These are phyloP conservation scores for Chiroxiphia lanceolata DNA, from an alignment of 2,797 vertebrate species.

Conservation along the genomic window DNA sequence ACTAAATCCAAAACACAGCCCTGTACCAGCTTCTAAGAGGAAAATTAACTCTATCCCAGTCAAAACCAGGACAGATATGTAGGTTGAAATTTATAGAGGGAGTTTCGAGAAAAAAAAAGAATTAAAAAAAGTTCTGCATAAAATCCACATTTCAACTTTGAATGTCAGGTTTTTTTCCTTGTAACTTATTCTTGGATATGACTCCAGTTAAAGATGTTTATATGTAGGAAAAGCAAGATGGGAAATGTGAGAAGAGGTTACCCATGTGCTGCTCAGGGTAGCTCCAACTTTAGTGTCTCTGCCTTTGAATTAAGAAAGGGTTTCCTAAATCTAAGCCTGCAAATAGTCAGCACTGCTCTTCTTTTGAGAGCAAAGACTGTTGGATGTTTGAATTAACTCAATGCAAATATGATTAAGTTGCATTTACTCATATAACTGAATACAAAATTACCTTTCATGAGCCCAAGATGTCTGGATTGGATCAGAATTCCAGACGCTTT, in stretches of 20 bases:
- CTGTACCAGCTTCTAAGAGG: neutral
- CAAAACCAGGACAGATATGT: neutral
- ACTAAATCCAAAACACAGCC: neutral
- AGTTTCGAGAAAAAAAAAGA: neutral
- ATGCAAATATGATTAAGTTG: neutral
- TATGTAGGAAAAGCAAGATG: neutral
- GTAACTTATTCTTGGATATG: neutral
- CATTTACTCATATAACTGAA: slow-evolving; percentile 4
- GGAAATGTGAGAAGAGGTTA: neutral
- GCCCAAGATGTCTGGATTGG: neutral
- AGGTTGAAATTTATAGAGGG: neutral
- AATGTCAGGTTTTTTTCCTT: neutral
- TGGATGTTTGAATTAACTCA: neutral
- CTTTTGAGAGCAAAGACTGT: neutral
- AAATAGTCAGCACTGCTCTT: neutral
- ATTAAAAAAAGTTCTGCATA: neutral
- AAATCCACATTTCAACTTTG: neutral
- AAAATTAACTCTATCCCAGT: neutral
- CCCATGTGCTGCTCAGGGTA: neutral
- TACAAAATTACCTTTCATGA: neutral
- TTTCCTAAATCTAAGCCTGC: neutral
- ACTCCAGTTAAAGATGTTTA: neutral
- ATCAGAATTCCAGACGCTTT: neutral
- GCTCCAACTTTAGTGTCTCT: neutral
- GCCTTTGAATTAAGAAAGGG: neutral